phyloP scores from a whole-genome alignment of 2,113 vertebrate genomes.

The Gasterosteus nipponicus region DNA sequence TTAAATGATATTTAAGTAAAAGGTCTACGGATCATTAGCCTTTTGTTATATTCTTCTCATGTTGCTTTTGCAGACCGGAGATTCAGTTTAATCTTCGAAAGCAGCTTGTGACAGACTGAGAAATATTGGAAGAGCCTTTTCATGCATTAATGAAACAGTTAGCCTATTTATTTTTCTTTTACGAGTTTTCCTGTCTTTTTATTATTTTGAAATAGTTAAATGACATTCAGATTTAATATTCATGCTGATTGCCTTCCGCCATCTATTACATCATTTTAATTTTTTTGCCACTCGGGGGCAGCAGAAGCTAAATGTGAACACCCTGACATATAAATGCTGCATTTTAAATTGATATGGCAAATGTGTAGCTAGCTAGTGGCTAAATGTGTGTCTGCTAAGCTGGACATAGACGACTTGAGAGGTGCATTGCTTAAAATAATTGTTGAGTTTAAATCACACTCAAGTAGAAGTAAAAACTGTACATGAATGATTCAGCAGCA shows the following conservation, averaged over 20 bases:
- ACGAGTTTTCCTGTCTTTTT: neutral
- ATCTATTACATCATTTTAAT: neutral
- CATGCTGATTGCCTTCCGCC: neutral
- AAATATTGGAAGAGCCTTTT: neutral
- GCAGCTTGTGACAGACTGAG: constrained; percentile 27
- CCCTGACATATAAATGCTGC: neutral
- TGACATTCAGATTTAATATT: neutral
- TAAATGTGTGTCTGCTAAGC: neutral
- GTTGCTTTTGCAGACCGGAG: constrained; percentile 48
- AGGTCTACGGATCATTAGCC: constrained; percentile 70
- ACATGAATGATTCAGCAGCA: neutral
- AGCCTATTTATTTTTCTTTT: neutral
- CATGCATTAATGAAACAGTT: neutral
- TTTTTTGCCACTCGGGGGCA: constrained; percentile 21
- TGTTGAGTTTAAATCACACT: neutral
- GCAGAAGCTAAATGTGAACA: constrained; percentile 18
- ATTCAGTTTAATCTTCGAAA: constrained; percentile 67
- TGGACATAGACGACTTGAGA: neutral
- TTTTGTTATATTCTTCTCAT: constrained; percentile 58
- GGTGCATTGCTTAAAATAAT: neutral
- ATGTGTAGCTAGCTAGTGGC: neutral
- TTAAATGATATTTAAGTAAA: constrained; percentile 82
- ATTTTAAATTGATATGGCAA: neutral
- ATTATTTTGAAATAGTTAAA: neutral
- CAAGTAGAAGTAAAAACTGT: neutral